phyloP scores from a whole-genome alignment of 2,113 vertebrate species.

The Erythrocercus mccallii region DNA sequence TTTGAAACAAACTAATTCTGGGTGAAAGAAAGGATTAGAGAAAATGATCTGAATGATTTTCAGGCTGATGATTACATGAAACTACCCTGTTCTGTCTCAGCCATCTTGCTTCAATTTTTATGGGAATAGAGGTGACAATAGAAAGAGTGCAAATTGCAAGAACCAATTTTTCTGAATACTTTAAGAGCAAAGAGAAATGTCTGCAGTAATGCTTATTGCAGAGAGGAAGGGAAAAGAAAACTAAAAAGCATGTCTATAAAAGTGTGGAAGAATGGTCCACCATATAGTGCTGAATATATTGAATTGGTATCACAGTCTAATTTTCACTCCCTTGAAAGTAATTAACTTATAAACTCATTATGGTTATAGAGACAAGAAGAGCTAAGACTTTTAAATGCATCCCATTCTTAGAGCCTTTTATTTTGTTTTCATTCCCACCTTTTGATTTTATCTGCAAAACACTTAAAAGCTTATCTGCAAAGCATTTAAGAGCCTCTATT shows the following conservation, averaged over 20 bases:
- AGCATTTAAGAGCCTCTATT: background rate
- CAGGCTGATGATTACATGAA: background rate
- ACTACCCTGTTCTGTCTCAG: background rate
- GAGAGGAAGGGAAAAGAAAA: background rate
- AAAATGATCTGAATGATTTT: background rate
- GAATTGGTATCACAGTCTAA: background rate
- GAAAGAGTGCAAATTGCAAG: background rate
- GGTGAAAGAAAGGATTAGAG: background rate
- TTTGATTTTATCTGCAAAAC: background rate
- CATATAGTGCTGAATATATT: background rate
- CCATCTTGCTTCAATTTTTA: background rate
- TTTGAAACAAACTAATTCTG: background rate
- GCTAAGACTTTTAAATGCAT: background rate
- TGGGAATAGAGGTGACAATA: background rate
- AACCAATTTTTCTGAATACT: background rate
- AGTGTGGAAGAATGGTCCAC: background rate
- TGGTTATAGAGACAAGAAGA: background rate
- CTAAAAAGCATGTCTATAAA: background rate
- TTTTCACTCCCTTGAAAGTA: conserved; percentile 3
- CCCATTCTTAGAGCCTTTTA: background rate
- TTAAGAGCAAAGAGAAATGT: background rate
- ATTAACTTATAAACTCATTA: background rate
- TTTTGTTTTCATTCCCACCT: background rate
- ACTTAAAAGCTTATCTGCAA: background rate
- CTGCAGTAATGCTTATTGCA: background rate